phyloP scores from a whole-genome alignment of 2,113 vertebrate species.

The Oreamnos americanus region DNA sequence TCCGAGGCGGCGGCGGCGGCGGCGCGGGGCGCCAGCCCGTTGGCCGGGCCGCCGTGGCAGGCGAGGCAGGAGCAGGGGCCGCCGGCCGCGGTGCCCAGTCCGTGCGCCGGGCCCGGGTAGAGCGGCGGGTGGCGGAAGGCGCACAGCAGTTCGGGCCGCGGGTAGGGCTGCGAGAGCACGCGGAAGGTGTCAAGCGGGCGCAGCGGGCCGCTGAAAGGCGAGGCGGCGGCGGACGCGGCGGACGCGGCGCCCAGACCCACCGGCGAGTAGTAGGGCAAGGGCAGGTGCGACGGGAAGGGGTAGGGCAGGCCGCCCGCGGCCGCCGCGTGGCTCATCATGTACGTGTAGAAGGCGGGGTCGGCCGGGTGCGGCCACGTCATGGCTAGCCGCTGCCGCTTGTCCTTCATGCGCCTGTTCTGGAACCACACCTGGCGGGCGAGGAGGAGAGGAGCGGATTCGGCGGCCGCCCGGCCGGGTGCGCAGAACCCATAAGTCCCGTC shows the following conservation, averaged over 20 bases:
- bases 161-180: slow-evolving; percentile 95
- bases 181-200: slow-evolving; percentile 96
- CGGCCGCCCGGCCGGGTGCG: neutral
- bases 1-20: slow-evolving; percentile 88
- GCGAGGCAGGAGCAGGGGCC: slow-evolving; percentile 94
- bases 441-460: slow-evolving; percentile 21
- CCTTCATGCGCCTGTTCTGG: slow-evolving; percentile 99
- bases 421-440: slow-evolving; percentile 93
- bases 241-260: slow-evolving; percentile 90
- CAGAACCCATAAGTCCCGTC: neutral
- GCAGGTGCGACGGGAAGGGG: slow-evolving; percentile 96
- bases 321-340: slow-evolving; percentile 99
- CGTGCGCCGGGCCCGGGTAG: slow-evolving; percentile 89
- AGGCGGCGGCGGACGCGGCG: slow-evolving; percentile 80
- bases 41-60: slow-evolving; percentile 90
- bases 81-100: slow-evolving; percentile 88
- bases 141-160: slow-evolving; percentile 96
- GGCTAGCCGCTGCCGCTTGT: slow-evolving; percentile 96
- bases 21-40: slow-evolving; percentile 87
- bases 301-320: slow-evolving; percentile 96
- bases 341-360: slow-evolving; percentile 98
- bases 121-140: slow-evolving; percentile 96
- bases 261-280: slow-evolving; percentile 96
- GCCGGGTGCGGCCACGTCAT: slow-evolving; percentile 99
- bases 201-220: slow-evolving; percentile 90